Conservation (phyloP, 1,140 invertebrate species). For the Cotesia vestalis region DNA sequence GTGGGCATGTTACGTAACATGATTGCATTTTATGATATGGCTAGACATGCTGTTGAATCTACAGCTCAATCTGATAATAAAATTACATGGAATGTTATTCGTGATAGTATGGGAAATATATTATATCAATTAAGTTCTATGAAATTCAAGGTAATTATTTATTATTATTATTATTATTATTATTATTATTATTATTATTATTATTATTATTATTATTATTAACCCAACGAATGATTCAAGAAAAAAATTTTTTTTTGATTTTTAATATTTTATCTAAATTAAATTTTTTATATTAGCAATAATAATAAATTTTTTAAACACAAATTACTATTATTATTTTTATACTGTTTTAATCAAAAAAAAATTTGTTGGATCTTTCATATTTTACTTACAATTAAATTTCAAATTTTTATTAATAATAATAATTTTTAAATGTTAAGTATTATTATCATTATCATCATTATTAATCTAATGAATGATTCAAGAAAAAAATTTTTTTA, state of each 20-base stretch:
- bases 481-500: no score
- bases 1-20: constrained; percentile 99
- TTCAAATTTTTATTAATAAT: no score
- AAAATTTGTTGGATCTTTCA: no score
- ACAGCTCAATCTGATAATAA: constrained; percentile 99
- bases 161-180: neutral
- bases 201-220: neutral
- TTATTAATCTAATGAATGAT: constrained; percentile 7
- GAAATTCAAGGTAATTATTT: constrained; percentile 93
- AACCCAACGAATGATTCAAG: constrained; percentile 14
- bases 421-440: no score
- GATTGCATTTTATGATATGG: constrained; percentile 98
- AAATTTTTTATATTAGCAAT: no score
- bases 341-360: no score
- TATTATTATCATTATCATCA: neutral
- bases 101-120: constrained; percentile 95
- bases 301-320: no score
- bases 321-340: no score
- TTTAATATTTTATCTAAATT: no score
- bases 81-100: constrained; percentile 97
- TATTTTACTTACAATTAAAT: no score
- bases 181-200: constrained; percentile 3
- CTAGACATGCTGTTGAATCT: constrained; percentile 95
- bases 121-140: constrained; percentile 98
- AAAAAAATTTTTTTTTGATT: neutral